Evolutionary conservation across 2,888 invertebrate genomes (phyloP).

Genomic region (Linnaemya vulpina): DNA sequence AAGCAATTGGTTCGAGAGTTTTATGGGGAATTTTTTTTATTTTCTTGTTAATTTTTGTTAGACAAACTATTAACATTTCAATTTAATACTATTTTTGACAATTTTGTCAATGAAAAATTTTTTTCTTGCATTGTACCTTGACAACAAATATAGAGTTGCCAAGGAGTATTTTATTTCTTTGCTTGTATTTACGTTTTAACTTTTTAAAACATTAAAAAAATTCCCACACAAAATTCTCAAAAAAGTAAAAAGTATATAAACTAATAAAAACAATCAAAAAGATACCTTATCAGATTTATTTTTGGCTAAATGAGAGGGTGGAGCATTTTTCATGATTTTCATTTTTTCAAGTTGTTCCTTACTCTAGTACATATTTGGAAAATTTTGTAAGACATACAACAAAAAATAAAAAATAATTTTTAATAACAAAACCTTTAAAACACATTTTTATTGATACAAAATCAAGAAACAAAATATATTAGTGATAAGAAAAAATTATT

Average conservation of each 20-base stretch:
- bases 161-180: background rate
- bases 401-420: conserved; percentile 42
- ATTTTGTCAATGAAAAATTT: no score
- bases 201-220: background rate
- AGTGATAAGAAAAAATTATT: conserved; percentile 19
- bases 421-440: conserved; percentile 46
- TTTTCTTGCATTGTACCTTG: no score
- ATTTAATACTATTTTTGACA: no score
- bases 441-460: conserved; percentile 25
- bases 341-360: conserved; percentile 85
- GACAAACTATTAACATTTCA: no score
- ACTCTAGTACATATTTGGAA: conserved; percentile 85
- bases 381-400: conserved; percentile 61
- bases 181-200: background rate
- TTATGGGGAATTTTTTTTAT: conserved; percentile 1
- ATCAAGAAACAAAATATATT: conserved; percentile 47
- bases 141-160: no score
- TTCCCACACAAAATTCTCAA: conserved; percentile 14
- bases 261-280: conserved; percentile 37
- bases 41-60: no score
- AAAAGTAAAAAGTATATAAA: conserved; percentile 18
- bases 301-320: conserved; percentile 92
- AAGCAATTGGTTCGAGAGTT: conserved; percentile 33
- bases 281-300: conserved; percentile 93
- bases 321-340: conserved; percentile 92